A percentile compares a stretch with the other conserved stretches of the same genome.
phyloP scores from a whole-genome alignment of 2,888 invertebrate genomes.

The Archaeoteleia sp. region DNA sequence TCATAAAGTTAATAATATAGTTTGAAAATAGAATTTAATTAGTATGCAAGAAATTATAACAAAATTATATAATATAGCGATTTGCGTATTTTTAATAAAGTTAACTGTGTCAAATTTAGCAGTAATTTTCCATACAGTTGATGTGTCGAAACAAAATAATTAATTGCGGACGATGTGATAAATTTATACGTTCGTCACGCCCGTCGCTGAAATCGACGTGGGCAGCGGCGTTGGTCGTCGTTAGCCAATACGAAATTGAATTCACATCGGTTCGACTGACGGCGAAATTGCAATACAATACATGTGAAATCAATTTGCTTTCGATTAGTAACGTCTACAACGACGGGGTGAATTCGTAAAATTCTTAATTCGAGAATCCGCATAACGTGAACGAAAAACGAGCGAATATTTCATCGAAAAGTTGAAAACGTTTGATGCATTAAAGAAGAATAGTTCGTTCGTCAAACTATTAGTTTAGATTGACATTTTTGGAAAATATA shows the following conservation, averaged over 20 bases:
- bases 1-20: no score
- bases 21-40: no score
- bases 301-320: conserved; percentile 38
- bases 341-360: conserved; percentile 13
- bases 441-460: no score
- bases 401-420: no score
- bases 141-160: neutral
- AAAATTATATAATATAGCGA: no score
- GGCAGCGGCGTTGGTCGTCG: conserved; percentile 10
- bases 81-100: no score
- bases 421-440: conserved; percentile 5
- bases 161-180: conserved; percentile 11
- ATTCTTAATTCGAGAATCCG: conserved; percentile 21
- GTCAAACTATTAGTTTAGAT: no score
- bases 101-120: no score
- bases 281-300: conserved; percentile 35
- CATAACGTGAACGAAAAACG: conserved; percentile 16
- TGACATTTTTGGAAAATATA: no score
- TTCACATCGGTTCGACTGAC: conserved; percentile 28
- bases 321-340: conserved; percentile 36
- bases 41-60: no score
- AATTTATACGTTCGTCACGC: conserved; percentile 7
- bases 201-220: conserved; percentile 1
- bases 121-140: no score
- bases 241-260: conserved; percentile 33